A percentile compares a stretch with the other conserved stretches of the same genome.
These are phyloP conservation scores for Porites evermanni DNA, from an alignment of 92 coral and sea anemone species.

Conservation along the genomic window DNA sequence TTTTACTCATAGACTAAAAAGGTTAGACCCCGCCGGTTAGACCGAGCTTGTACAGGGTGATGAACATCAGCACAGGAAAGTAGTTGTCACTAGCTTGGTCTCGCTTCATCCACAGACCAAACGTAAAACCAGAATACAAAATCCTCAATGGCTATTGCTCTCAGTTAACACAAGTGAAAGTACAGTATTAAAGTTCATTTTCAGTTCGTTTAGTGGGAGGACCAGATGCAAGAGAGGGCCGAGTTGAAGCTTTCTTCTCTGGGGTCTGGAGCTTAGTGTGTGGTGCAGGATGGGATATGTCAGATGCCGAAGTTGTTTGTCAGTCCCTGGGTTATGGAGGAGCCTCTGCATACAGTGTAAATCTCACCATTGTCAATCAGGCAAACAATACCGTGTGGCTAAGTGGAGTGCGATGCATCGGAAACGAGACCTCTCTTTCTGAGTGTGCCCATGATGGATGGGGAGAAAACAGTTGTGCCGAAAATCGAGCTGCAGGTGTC, in stretches of 20 bases:
- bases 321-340: constrained; percentile 24
- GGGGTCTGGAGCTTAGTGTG: constrained; percentile 45
- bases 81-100: no score
- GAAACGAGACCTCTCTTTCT: constrained; percentile 37
- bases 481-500: constrained; percentile 30
- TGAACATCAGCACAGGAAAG: no score
- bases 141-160: no score
- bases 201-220: constrained; percentile 43
- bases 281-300: constrained; percentile 33
- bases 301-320: constrained; percentile 40
- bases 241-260: constrained; percentile 35
- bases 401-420: constrained; percentile 24
- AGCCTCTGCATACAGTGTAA: not conserved
- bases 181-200: not conserved
- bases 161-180: no score
- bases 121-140: not conserved
- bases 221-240: constrained; percentile 11
- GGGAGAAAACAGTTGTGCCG: constrained; percentile 14
- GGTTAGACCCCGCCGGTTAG: no score
- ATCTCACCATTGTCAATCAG: constrained; percentile 13
- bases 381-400: constrained; percentile 31
- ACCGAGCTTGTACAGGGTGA: no score
- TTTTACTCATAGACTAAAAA: no score
- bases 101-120: not conserved
- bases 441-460: constrained; percentile 27